Evolutionary conservation across 2,797 vertebrate species (phyloP).

Genomic region (Dendrocincla tyrannina): DNA sequence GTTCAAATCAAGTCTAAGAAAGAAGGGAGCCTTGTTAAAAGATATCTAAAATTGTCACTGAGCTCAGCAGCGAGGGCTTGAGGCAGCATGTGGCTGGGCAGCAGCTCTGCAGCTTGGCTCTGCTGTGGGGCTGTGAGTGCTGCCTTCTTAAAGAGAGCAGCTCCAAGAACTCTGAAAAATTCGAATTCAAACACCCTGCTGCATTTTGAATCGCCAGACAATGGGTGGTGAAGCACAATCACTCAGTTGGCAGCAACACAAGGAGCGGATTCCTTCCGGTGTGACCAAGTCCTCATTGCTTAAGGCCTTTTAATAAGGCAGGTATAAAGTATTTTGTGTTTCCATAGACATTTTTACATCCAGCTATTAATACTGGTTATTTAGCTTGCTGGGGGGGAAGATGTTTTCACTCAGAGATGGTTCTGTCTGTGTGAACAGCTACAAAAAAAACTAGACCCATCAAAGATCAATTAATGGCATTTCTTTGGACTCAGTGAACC

Average conservation of each 20-base stretch:
- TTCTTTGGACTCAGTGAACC: not conserved
- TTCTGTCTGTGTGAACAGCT: not conserved
- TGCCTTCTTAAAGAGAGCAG: not conserved
- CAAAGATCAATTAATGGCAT: not conserved
- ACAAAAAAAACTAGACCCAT: not conserved
- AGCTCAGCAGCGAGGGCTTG: not conserved
- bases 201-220: conserved; percentile 21
- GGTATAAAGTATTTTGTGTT: not conserved
- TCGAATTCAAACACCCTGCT: conserved; percentile 13
- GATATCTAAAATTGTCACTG: not conserved
- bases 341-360: not conserved
- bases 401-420: not conserved
- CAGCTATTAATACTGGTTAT: not conserved
- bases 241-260: not conserved
- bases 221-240: conserved; percentile 46
- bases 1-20: conserved; percentile 3
- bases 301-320: not conserved
- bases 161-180: not conserved
- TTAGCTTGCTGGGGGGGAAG: not conserved
- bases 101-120: not conserved
- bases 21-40: not conserved
- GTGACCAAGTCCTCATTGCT: conserved; percentile 23
- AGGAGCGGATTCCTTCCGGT: conserved; percentile 25
- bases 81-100: not conserved
- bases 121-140: not conserved